Evolutionary conservation across 2,113 vertebrate species (phyloP).

Genomic region (zebrafish (Danio rerio)): DNA sequence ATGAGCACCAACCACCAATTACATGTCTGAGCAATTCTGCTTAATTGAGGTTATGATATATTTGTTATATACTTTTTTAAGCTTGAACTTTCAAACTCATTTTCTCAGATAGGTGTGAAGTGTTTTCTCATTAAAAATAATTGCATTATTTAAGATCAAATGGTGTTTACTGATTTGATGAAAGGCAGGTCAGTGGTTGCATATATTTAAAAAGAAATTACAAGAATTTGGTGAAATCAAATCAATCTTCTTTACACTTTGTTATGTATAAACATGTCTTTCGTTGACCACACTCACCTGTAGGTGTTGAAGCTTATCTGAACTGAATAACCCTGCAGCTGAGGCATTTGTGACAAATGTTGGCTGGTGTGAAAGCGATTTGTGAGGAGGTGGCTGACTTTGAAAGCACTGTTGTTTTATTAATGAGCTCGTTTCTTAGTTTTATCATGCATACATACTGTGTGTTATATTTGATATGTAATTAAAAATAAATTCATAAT

Average conservation of each 20-base stretch:
- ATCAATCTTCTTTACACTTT: not conserved
- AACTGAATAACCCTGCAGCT: constrained; percentile 2
- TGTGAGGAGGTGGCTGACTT: not conserved
- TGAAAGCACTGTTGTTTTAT: not conserved
- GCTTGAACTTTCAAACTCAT: not conserved
- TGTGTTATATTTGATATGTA: not conserved
- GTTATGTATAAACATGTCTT: not conserved
- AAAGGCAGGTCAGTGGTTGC: not conserved
- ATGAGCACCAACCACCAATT: not conserved
- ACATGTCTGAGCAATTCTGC: not conserved
- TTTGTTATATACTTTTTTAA: not conserved
- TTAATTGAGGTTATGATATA: not conserved
- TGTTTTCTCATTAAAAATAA: not conserved
- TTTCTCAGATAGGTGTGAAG: not conserved
- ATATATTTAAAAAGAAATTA: not conserved
- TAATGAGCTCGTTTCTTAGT: not conserved
- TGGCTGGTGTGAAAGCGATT: constrained; percentile 23
- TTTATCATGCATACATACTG: not conserved
- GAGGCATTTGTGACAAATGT: not conserved
- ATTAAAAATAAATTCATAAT: no score
- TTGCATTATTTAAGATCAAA: not conserved
- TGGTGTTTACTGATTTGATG: not conserved
- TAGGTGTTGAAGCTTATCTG: constrained; percentile 16
- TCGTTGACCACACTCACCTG: not conserved
- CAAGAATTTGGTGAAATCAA: not conserved